phyloP scores from a whole-genome alignment of 1,140 invertebrate genomes.

The Drosophila ambigua region DNA sequence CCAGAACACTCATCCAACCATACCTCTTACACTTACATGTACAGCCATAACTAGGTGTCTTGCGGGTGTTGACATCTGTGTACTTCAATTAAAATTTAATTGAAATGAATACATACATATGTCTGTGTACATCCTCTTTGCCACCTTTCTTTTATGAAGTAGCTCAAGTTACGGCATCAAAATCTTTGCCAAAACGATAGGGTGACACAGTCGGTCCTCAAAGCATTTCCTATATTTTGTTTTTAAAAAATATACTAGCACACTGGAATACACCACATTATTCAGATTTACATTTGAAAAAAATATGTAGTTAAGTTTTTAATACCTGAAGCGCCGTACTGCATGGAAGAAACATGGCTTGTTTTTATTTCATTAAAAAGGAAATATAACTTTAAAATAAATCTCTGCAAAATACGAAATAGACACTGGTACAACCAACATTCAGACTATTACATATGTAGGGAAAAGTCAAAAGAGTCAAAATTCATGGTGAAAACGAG shows the following conservation, averaged over 20 bases:
- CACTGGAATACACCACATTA: too few species aligned
- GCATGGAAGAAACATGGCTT: conserved; percentile 8
- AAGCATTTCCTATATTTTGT: background rate
- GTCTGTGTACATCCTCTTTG: conserved; percentile 44
- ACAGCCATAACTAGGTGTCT: conserved; percentile 32
- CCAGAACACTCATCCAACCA: conserved; percentile 13
- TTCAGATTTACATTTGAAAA: conserved; percentile 5
- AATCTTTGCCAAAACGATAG: conserved; percentile 49
- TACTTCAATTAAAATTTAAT: conserved; percentile 83
- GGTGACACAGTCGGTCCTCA: background rate
- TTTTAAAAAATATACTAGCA: too few species aligned
- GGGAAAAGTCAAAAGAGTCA: conserved; percentile 23
- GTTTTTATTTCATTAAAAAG: conserved; percentile 38
- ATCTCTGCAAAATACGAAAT: conserved; percentile 3
- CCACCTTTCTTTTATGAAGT: conserved; percentile 48
- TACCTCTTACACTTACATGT: background rate
- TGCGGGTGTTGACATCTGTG: conserved; percentile 52
- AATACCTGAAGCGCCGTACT: background rate
- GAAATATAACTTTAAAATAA: conserved; percentile 8
- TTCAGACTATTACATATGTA: background rate
- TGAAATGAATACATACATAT: conserved; percentile 71
- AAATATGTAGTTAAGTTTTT: too few species aligned
- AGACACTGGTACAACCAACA: background rate
- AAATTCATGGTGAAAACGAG: conserved; percentile 57
- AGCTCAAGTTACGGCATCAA: conserved; percentile 49